Percentiles rank a stretch among this genome's conserved stretches.
Evolutionary conservation across 2,888 invertebrate species (phyloP).

Genomic region (Mylabris sibirica): DNA sequence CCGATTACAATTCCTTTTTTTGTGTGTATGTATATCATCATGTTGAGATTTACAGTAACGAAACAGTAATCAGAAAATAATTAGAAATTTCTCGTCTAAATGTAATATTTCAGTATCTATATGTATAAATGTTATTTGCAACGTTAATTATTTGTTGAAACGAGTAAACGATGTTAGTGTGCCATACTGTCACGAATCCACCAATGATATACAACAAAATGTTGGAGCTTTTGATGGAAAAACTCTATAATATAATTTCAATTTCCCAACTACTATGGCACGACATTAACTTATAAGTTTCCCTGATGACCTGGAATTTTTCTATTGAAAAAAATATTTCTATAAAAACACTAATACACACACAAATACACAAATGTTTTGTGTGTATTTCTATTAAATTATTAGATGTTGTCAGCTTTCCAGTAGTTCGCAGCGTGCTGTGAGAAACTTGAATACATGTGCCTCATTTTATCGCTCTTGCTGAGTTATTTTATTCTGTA

Average conservation of each 20-base stretch:
- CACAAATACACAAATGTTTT: background rate
- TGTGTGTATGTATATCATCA: background rate
- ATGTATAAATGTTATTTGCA: conserved; percentile 7
- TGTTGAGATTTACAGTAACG: background rate
- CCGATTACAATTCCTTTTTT: conserved; percentile 8
- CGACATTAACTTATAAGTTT: background rate
- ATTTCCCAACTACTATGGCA: background rate
- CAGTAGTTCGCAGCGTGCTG: conserved; percentile 46
- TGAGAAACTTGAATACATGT: conserved; percentile 46
- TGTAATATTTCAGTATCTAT: conserved; percentile 3
- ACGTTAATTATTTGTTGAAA: conserved; percentile 18
- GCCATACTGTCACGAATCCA: conserved; percentile 24
- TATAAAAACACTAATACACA: no score
- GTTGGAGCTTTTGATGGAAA: conserved; percentile 2
- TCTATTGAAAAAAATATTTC: background rate
- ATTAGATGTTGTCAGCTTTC: conserved; percentile 39
- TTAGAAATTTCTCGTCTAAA: conserved; percentile 11
- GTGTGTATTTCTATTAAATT: conserved; percentile 23
- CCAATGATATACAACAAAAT: conserved; percentile 16
- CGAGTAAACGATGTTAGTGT: conserved; percentile 26
- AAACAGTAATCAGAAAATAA: conserved; percentile 16
- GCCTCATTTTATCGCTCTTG: conserved; percentile 44
- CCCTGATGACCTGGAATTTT: background rate
- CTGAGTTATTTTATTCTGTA: conserved; percentile 45
- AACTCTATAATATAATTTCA: conserved; percentile 1